Conservation (phyloP, 2,888 invertebrate genomes). For the Cremastinae sp. region DNA sequence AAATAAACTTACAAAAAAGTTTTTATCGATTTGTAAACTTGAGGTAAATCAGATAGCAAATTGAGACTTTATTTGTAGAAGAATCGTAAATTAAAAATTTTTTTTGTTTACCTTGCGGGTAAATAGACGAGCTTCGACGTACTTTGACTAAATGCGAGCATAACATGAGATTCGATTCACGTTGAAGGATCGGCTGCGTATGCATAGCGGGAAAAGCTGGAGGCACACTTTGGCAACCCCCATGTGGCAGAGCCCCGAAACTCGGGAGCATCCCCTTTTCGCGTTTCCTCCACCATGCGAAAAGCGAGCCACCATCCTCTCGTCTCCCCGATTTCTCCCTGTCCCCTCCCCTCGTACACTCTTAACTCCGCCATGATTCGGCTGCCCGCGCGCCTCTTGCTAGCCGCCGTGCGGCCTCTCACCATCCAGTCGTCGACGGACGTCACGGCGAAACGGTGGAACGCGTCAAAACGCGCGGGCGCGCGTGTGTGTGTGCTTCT, state of each 20-base stretch:
- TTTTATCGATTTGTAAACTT: too few relatives aligned
- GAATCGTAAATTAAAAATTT: too few relatives aligned
- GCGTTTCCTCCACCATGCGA: slow-evolving; percentile 19
- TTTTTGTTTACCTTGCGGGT: too few relatives aligned
- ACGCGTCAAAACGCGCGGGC: slow-evolving; percentile 56
- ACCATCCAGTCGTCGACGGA: slow-evolving; percentile 64
- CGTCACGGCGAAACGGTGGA: slow-evolving; percentile 63
- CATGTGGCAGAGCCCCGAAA: slow-evolving; percentile 3
- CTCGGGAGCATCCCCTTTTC: slow-evolving; percentile 14
- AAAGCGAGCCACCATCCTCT: slow-evolving; percentile 1
- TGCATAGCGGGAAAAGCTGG: too few relatives aligned
- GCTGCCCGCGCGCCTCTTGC: slow-evolving; percentile 51
- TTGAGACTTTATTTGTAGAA: too few relatives aligned
- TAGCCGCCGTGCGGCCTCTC: slow-evolving; percentile 51
- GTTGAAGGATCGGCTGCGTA: too few relatives aligned
- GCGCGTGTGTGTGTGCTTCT: slow-evolving; percentile 61
- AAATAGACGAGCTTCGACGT: too few relatives aligned
- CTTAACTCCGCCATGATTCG: slow-evolving; percentile 44
- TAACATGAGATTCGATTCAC: too few relatives aligned
- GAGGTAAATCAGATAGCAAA: too few relatives aligned
- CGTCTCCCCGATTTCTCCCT: slow-evolving; percentile 2
- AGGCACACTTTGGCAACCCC: too few relatives aligned
- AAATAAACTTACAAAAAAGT: too few relatives aligned
- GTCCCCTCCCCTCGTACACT: slow-evolving; percentile 4
- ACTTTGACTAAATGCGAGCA: too few relatives aligned